Conservation (phyloP, 1,140 invertebrate genomes). For the Sarcophaga bullata region DNA sequence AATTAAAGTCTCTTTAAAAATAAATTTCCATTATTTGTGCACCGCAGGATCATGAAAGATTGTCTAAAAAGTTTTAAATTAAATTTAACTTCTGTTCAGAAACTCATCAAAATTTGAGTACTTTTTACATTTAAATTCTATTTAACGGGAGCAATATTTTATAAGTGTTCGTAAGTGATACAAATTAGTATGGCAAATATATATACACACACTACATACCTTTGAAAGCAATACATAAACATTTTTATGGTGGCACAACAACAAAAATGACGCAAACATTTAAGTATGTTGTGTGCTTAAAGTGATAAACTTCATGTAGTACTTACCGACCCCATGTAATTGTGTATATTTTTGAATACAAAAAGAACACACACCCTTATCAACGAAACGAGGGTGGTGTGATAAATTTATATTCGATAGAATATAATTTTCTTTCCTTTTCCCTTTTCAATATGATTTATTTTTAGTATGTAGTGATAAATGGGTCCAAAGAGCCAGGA, state of each 20-base stretch:
- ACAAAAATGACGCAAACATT: slow-evolving; percentile 27
- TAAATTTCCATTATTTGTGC: too few relatives aligned
- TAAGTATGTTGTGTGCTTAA: slow-evolving; percentile 18
- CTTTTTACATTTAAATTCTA: not conserved
- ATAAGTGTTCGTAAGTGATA: not conserved
- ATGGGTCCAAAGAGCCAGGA: too few relatives aligned
- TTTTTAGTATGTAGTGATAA: too few relatives aligned
- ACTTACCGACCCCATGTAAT: slow-evolving; percentile 24
- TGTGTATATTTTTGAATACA: not conserved
- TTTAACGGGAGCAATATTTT: not conserved
- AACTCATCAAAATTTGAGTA: not conserved
- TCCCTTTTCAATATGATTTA: too few relatives aligned
- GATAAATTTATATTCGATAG: too few relatives aligned
- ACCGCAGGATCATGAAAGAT: too few relatives aligned
- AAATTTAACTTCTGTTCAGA: not conserved
- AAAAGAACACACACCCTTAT: not conserved
- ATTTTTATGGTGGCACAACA: not conserved
- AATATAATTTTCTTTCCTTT: too few relatives aligned
- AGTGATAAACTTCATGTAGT: slow-evolving; percentile 34
- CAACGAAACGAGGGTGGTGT: not conserved
- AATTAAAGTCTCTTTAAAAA: too few relatives aligned
- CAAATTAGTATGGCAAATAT: too few relatives aligned
- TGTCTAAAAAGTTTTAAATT: not conserved
- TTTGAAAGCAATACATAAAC: not conserved
- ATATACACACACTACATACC: too few relatives aligned